Evolutionary conservation across 1,140 invertebrate species (phyloP).

Genomic region (Papilio glaucus): DNA sequence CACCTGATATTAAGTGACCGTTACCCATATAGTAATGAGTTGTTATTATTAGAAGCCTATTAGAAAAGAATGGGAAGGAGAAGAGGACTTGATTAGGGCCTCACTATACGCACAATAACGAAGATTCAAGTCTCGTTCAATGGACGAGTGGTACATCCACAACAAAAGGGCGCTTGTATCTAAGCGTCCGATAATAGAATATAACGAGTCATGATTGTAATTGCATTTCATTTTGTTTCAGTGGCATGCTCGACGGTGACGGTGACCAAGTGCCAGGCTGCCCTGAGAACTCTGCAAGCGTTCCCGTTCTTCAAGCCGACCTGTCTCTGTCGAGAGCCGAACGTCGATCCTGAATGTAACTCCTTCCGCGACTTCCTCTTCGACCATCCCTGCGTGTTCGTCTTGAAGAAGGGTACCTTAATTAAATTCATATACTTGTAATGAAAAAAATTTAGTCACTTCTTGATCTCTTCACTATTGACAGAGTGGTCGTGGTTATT

Average conservation of each 20-base stretch:
- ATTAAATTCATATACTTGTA: too few relatives aligned
- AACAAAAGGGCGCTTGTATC: not conserved
- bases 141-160: too few relatives aligned
- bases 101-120: too few relatives aligned
- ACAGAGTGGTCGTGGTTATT: too few relatives aligned
- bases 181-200: not conserved
- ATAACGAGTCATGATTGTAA: not conserved
- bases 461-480: too few relatives aligned
- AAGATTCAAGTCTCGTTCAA: too few relatives aligned
- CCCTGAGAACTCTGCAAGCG: slow-evolving; percentile 92
- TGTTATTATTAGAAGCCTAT: too few relatives aligned
- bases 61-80: too few relatives aligned
- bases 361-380: slow-evolving; percentile 95
- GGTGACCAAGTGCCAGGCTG: slow-evolving; percentile 95
- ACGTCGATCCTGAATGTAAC: slow-evolving; percentile 95
- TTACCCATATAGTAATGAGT: too few relatives aligned
- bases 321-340: slow-evolving; percentile 94
- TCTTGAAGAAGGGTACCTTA: slow-evolving; percentile 91
- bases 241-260: slow-evolving; percentile 96
- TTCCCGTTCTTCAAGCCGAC: slow-evolving; percentile 96
- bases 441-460: too few relatives aligned
- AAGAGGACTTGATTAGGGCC: too few relatives aligned
- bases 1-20: too few relatives aligned
- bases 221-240: slow-evolving; percentile 83
- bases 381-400: slow-evolving; percentile 95